Conservation (phyloP, 2,113 vertebrate genomes). For the Sapayoa aenigma region DNA sequence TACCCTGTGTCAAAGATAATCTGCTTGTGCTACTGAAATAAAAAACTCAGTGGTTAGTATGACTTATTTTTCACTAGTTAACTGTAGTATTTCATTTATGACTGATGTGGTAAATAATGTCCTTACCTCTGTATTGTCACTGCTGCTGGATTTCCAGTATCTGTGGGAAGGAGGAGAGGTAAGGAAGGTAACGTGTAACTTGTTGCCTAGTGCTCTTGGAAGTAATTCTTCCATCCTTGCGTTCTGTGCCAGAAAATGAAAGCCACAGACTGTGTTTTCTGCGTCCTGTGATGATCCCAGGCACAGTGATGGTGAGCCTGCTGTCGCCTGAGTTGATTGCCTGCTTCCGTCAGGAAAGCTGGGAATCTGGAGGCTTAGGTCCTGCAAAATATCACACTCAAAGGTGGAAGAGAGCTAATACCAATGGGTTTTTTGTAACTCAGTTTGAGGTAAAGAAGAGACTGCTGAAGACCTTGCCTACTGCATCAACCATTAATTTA, state of each 20-base stretch:
- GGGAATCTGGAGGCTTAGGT: background rate
- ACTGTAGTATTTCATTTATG: background rate
- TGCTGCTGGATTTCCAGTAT: background rate
- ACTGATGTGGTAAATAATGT: background rate
- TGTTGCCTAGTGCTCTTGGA: background rate
- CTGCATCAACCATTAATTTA: background rate
- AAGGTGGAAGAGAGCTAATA: background rate
- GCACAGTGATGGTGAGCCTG: background rate
- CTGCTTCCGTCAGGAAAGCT: background rate
- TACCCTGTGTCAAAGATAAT: background rate
- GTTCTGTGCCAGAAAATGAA: background rate
- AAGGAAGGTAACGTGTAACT: background rate
- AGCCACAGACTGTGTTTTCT: background rate
- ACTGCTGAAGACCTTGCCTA: background rate
- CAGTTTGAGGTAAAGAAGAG: background rate
- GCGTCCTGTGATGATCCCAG: background rate
- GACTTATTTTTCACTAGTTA: background rate
- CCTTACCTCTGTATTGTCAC: background rate
- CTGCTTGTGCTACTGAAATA: background rate
- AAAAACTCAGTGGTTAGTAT: background rate
- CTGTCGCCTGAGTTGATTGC: fast-evolving
- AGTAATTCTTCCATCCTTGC: background rate
- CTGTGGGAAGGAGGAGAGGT: background rate
- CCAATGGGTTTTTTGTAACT: background rate
- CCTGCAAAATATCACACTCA: background rate